Evolutionary conservation across 2,113 vertebrate species (phyloP), one percentile per base, ranked within the genome.

Genomic region (Mus pahari): DNA sequence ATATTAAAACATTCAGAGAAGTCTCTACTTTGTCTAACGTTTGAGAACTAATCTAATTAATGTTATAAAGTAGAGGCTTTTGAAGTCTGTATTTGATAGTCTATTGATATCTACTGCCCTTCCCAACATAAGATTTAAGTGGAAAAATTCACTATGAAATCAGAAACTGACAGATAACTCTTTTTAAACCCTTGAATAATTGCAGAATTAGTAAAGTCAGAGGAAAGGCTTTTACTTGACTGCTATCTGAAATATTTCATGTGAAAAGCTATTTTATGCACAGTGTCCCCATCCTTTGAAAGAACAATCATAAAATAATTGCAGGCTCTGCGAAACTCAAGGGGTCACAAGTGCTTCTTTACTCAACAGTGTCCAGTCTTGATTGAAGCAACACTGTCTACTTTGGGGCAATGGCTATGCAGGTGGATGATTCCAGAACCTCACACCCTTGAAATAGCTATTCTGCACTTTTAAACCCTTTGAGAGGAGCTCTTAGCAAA

Each of bases 401-500:
- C 14, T 68, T 94, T 96, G 89, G 90, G 10, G 6, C 42, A 97
- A 53, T 97, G 97, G 60, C 36, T 94, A 78, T 11, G 39, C 50
- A 94, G 42, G 53, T 81, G 50, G 94, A 86, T 74, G 77, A 26
- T 64, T 90, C 24, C 92, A 97, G 93, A 90, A 70, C 26, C 64
- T 93, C 33, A 94, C 45, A 4, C 81, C 36, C 93, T 14, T 77
- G 3, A 42, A 74, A 28, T 31, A 64, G 28, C 45, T 89, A 0
- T 71, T 83, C 7, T 39, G 33, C 1, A 55, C 33, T 83, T 97
- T 96, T 75, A 97, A n/a, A 94, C 95, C 17, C 50, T 0, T 0
- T 45, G 83, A 75, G 1, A 90, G 58, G 95, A 71, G 66, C 31
- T 91, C 71, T 90, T 55, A 92, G 39, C 5, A 83, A 62, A 53